Evolutionary conservation across 2,888 invertebrate genomes (phyloP).

Genomic region (Mimas tiliae): DNA sequence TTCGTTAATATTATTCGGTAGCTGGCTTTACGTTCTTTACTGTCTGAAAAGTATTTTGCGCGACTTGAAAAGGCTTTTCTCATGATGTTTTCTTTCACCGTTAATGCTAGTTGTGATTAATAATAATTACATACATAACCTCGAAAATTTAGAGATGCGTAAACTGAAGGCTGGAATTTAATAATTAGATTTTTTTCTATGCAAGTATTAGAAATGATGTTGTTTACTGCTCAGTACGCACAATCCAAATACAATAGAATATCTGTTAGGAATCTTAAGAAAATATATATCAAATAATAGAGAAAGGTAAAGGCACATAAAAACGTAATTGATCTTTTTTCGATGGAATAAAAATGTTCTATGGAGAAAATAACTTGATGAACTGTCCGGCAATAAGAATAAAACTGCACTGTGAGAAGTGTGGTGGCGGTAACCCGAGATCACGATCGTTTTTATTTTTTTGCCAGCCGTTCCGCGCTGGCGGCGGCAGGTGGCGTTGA

Average conservation of each 20-base stretch:
- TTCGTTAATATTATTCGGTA: too few relatives aligned
- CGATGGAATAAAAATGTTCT: neutral
- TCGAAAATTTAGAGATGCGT: too few relatives aligned
- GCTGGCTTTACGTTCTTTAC: too few relatives aligned
- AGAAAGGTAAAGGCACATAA: neutral
- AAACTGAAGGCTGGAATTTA: too few relatives aligned
- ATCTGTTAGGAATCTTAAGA: neutral
- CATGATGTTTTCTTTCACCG: too few relatives aligned
- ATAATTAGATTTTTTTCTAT: too few relatives aligned
- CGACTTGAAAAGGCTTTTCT: too few relatives aligned
- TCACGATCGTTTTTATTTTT: constrained; percentile 52
- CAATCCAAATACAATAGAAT: neutral
- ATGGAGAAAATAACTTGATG: constrained; percentile 45
- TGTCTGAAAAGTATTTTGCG: too few relatives aligned
- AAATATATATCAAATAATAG: neutral
- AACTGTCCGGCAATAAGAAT: constrained; percentile 65
- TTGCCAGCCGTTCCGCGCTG: constrained; percentile 62
- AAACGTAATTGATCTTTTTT: neutral
- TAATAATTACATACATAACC: too few relatives aligned
- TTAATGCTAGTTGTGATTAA: too few relatives aligned
- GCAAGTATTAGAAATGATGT: too few relatives aligned
- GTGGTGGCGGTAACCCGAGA: constrained; percentile 66
- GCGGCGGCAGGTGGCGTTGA: constrained; percentile 44
- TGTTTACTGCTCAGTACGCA: too few relatives aligned
- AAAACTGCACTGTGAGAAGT: constrained; percentile 54